Base-by-base conservation (phyloP, 2,888 invertebrate species). In the Adelognathus sp. region DNA sequence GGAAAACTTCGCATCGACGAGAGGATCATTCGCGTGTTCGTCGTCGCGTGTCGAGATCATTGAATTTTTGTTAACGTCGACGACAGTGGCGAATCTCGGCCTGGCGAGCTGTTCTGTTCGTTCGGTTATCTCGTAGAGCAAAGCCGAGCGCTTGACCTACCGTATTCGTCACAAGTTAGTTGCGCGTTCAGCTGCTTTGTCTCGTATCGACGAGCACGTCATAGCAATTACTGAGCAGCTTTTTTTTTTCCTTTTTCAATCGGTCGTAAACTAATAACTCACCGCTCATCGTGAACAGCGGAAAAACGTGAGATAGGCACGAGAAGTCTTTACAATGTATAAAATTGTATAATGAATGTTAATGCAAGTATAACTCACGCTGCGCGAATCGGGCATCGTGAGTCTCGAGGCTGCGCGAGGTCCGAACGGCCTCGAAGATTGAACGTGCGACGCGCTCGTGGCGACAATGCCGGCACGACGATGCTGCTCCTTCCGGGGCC, bases 61-160 rank as follows among this genome's bases (percentile, higher is more conserved):
- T 0, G 46, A 18, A 18, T 61, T 21, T 6, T 7, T 11, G 24
- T 44, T 60, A n/a, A 11, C 44, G 29, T 16, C 14, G 11, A 36
- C 36, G 0, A n/a, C n/a, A n/a, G 54, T 46, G 58, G 31, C 24
- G 50, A 7, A n/a, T 21, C 81, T 85, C 9, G 86, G 84, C 33
- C 80, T 80, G 1, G 87, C 85, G 7, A 87, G 73, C 66, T 78
- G 72, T 29, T 82, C 82, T 0, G 80, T 85, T 5, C 85, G 80
- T 31, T 85, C 84, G 2, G 84, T 84, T 81, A 85, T 86, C 56
- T 85, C 84, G 24, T 85, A 86, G 4, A 84, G 56, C 3, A 83
- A 76, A 3, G 83, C 83, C 1, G 84, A 79, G 9, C 76, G 76
- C 52, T 83, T 86, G 21, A 86, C 84, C 86, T 86, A 24, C 46